These are phyloP conservation scores for Oceanites oceanicus DNA, from an alignment of 2,113 vertebrate species.

Conservation along the genomic window DNA sequence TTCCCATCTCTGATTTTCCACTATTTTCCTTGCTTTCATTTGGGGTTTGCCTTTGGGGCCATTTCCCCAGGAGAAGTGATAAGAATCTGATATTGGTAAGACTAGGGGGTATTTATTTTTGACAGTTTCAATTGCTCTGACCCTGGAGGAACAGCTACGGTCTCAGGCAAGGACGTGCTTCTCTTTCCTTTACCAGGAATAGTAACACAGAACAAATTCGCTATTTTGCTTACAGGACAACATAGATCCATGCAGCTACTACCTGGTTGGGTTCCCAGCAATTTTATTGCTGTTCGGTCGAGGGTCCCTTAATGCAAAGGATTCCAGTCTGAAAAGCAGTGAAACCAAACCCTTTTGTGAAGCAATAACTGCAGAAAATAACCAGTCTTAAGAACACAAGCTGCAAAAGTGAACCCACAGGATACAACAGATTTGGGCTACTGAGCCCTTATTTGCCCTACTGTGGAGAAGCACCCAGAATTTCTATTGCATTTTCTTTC, in stretches of 20 bases:
- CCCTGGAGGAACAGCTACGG: background rate
- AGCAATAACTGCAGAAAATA: background rate
- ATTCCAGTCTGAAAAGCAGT: background rate
- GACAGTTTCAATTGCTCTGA: background rate
- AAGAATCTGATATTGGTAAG: background rate
- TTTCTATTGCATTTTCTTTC: background rate
- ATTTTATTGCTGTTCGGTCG: background rate
- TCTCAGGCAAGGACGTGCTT: background rate
- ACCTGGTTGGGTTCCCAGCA: background rate
- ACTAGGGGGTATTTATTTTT: background rate
- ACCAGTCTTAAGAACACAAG: background rate
- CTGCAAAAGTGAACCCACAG: background rate
- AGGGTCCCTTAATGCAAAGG: background rate
- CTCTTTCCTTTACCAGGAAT: background rate
- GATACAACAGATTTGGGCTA: background rate
- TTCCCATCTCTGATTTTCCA: background rate
- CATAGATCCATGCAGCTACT: background rate
- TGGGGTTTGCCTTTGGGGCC: background rate
- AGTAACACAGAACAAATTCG: background rate
- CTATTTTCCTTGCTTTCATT: background rate
- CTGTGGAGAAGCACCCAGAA: background rate
- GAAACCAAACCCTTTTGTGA: background rate
- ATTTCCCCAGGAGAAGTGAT: background rate
- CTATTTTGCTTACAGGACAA: background rate
- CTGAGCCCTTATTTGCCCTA: background rate